Evolutionary conservation across 2,888 invertebrate genomes (phyloP).

Genomic region (Polyploca ridens): DNA sequence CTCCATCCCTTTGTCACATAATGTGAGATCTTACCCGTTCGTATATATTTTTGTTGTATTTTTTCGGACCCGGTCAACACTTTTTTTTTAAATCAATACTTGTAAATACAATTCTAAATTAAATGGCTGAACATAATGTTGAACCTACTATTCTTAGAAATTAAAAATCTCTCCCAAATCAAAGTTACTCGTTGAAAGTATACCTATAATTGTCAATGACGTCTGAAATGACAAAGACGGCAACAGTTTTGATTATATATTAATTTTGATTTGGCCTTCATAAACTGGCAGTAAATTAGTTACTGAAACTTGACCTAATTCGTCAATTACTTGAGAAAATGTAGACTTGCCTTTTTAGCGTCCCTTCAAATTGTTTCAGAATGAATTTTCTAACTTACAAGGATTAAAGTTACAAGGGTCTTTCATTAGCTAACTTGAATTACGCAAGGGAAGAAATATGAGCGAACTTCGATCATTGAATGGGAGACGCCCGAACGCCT

Average conservation of each 20-base stretch:
- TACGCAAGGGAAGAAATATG: conserved; percentile 71
- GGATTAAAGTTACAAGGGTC: conserved; percentile 69
- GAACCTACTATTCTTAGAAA: background rate
- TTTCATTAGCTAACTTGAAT: conserved; percentile 74
- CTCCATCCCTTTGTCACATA: conserved; percentile 7
- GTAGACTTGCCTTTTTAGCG: conserved; percentile 11
- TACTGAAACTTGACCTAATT: conserved; percentile 20
- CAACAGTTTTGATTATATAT: no score
- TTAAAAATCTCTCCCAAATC: no score
- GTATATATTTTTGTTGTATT: background rate
- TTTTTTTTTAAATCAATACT: no score
- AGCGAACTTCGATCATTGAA: conserved; percentile 72
- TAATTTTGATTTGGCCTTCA: no score
- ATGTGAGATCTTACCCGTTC: conserved; percentile 8
- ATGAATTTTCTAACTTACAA: conserved; percentile 64
- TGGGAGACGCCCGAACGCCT: conserved; percentile 50
- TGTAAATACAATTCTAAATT: no score
- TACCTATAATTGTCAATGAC: no score
- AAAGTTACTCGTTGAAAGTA: no score
- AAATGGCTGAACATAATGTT: no score
- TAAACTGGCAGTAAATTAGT: no score
- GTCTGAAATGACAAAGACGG: no score
- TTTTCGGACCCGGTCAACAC: no score
- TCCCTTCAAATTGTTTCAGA: conserved; percentile 52
- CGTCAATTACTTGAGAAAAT: conserved; percentile 29